Conservation (phyloP, 92 coral and sea anemone genomes). For the Nematostella vectensis region DNA sequence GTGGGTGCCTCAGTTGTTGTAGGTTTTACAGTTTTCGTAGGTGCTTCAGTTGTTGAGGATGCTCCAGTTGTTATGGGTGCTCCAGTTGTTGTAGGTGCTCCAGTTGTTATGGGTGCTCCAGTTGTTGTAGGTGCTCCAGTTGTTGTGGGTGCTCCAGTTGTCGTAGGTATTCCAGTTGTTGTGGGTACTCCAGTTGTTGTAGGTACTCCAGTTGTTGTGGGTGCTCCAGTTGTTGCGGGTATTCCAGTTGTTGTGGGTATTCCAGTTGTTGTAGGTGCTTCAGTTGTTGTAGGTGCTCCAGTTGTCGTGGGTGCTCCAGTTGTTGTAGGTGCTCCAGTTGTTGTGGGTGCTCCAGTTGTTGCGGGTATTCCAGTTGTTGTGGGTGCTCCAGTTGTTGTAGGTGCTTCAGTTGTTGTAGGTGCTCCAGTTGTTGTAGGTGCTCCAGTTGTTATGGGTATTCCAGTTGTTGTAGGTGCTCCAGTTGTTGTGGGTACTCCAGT, state of each 20-base stretch:
- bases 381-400: conserved; percentile 15
- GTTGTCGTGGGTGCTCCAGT: conserved; percentile 9
- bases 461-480: conserved; percentile 13
- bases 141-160: conserved; percentile 14
- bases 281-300: conserved; percentile 13
- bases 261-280: conserved; percentile 14
- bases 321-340: conserved; percentile 12
- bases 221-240: conserved; percentile 16
- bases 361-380: conserved; percentile 13
- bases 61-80: conserved; percentile 18
- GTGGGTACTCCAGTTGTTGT: conserved; percentile 12
- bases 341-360: conserved; percentile 9
- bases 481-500: conserved; percentile 19
- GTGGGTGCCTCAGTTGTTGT: conserved; percentile 18
- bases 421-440: conserved; percentile 9
- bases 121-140: conserved; percentile 15
- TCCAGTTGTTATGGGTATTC: conserved; percentile 7
- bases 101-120: conserved; percentile 11
- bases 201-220: conserved; percentile 19
- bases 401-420: conserved; percentile 15
- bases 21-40: conserved; percentile 8
- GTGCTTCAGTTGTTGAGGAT: conserved; percentile 9
- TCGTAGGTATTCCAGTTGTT: conserved; percentile 14
- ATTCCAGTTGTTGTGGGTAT: conserved; percentile 13
- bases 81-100: conserved; percentile 7